Percentiles rank a stretch among this genome's conserved stretches.
Evolutionary conservation across 2,113 vertebrate species (phyloP).

Genomic region (Prolemur simus): DNA sequence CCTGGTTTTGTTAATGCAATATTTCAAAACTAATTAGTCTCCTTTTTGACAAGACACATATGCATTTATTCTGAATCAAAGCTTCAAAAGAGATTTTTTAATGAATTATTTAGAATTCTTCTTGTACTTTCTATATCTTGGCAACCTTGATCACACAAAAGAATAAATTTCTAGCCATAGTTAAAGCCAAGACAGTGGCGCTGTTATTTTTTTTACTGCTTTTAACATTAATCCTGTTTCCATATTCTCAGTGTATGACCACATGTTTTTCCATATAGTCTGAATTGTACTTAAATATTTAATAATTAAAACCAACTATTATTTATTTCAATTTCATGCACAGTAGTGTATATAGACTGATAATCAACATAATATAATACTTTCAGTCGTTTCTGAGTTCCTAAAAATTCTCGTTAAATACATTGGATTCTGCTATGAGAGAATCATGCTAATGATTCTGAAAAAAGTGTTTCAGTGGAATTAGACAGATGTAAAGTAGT

Average conservation of each 20-base stretch:
- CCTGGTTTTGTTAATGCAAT: background rate
- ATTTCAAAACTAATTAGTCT: constrained; percentile 45
- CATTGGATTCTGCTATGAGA: background rate
- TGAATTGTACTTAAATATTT: constrained; percentile 1
- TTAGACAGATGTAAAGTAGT: background rate
- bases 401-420: background rate
- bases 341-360: background rate
- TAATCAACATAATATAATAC: background rate
- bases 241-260: background rate
- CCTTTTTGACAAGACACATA: constrained; percentile 8
- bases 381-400: background rate
- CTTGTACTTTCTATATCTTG: background rate
- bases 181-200: background rate
- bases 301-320: background rate
- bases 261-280: background rate
- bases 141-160: background rate
- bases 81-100: background rate
- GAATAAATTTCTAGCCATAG: background rate
- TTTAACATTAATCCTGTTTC: background rate
- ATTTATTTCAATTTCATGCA: background rate
- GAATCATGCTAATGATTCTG: background rate
- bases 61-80: constrained; percentile 30
- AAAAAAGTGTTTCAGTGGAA: background rate
- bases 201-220: background rate
- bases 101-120: constrained; percentile 31